phyloP scores from a whole-genome alignment of 2,797 vertebrate genomes.

The Pangasius macronema region DNA sequence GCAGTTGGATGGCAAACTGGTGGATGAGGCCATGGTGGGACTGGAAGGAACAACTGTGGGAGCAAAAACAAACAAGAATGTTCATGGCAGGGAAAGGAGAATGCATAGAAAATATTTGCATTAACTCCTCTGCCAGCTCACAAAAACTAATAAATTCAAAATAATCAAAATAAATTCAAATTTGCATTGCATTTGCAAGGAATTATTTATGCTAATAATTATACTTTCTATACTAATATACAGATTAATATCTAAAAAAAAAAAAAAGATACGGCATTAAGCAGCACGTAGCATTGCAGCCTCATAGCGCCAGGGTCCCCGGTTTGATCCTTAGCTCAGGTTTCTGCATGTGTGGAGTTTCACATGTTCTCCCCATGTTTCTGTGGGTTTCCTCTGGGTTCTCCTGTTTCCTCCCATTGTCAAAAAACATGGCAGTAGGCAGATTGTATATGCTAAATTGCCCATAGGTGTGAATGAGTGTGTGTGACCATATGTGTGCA shows the following conservation, averaged over 20 bases:
- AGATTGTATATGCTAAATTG: not conserved
- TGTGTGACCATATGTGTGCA: not conserved
- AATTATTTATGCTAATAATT: not conserved
- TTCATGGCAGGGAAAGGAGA: not conserved
- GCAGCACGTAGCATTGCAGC: not conserved
- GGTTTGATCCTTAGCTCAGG: not conserved
- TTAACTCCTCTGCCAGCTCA: not conserved
- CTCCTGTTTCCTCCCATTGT: not conserved
- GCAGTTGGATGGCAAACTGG: conserved; percentile 96
- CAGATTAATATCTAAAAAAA: not conserved
- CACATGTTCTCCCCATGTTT: not conserved
- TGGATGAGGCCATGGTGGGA: conserved; percentile 97
- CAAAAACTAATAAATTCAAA: not conserved
- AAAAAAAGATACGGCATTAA: not conserved
- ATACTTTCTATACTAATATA: not conserved
- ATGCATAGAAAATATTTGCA: not conserved
- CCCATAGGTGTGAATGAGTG: not conserved
- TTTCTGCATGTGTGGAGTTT: not conserved
- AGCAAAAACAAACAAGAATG: conserved; percentile 8
- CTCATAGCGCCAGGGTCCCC: not conserved
- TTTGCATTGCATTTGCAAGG: too few species aligned
- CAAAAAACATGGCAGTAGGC: not conserved
- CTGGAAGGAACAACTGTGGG: conserved; percentile 93
- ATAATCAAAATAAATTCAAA: not conserved
- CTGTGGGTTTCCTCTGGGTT: not conserved